These are phyloP conservation scores for Neosalanx taihuensis DNA, from an alignment of 2,797 vertebrate species.

Conservation along the genomic window DNA sequence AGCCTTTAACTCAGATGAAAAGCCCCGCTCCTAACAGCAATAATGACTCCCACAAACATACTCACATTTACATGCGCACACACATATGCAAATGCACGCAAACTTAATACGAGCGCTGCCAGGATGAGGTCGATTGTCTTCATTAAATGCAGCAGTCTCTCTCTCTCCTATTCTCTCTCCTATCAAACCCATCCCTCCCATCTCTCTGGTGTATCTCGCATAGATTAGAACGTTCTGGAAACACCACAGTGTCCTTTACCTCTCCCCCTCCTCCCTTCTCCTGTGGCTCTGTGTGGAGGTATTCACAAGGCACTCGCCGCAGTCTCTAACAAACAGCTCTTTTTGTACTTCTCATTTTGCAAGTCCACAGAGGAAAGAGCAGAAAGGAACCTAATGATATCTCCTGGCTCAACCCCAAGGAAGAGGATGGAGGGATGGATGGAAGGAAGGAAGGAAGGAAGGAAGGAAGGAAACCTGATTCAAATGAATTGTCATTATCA, in stretches of 20 bases:
- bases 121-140: conserved; percentile 40
- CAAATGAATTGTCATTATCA: too few species aligned
- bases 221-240: too few species aligned
- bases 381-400: conserved; percentile 39
- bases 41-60: conserved; percentile 5
- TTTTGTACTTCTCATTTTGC: conserved; percentile 25
- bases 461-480: background rate
- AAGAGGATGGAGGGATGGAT: conserved; percentile 3
- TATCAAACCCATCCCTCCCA: background rate
- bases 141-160: conserved; percentile 44
- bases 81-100: conserved; percentile 33
- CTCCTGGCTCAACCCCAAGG: conserved; percentile 27
- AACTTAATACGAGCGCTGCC: conserved; percentile 32
- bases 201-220: conserved; percentile 1
- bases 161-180: background rate
- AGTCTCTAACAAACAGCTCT: conserved; percentile 45
- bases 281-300: conserved; percentile 31
- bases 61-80: conserved; percentile 22
- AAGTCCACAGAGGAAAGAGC: conserved; percentile 4
- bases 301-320: conserved; percentile 47
- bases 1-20: background rate
- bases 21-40: background rate
- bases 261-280: conserved; percentile 29
- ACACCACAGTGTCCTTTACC: conserved; percentile 31
- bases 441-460: too few species aligned